Conservation (phyloP, 2,888 invertebrate species). For the Tanypteryx hageni region DNA sequence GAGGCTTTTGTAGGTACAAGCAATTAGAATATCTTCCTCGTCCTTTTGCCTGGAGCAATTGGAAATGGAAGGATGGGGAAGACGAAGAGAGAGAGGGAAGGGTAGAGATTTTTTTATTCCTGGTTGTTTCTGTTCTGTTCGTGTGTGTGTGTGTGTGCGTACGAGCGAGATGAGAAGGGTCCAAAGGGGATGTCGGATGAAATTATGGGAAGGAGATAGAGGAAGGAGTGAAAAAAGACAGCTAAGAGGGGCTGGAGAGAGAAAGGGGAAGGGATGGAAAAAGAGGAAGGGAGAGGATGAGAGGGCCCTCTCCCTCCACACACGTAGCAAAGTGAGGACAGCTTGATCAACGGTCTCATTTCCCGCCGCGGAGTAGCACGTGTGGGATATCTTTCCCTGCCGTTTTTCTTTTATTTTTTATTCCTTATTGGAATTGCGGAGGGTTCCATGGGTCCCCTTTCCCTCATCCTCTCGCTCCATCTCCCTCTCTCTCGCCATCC, state of each 20-base stretch:
- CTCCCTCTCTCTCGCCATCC: neutral
- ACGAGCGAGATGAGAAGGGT: conserved; percentile 11
- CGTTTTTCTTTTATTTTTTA: neutral
- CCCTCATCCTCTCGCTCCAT: neutral
- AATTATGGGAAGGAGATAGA: too few species aligned
- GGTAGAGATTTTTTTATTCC: neutral
- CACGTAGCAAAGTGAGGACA: conserved; percentile 1
- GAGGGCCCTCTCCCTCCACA: neutral
- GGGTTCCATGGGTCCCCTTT: neutral
- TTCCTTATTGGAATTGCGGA: neutral
- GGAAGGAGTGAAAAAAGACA: too few species aligned
- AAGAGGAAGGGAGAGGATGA: neutral
- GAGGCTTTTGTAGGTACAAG: neutral
- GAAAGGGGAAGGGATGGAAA: neutral
- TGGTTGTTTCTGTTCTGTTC: neutral
- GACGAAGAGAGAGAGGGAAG: too few species aligned
- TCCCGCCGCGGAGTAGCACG: neutral
- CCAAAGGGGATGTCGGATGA: neutral
- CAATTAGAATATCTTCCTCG: neutral
- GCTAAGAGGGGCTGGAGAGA: neutral
- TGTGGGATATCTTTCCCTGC: neutral
- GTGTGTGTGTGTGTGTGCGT: neutral
- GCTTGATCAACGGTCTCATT: conserved; percentile 29
- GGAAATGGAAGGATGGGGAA: neutral
- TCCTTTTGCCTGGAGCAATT: neutral